Percentiles rank a stretch among this genome's conserved stretches.
Evolutionary conservation across 2,888 invertebrate species (phyloP).

Genomic region (Pterostichus niger): DNA sequence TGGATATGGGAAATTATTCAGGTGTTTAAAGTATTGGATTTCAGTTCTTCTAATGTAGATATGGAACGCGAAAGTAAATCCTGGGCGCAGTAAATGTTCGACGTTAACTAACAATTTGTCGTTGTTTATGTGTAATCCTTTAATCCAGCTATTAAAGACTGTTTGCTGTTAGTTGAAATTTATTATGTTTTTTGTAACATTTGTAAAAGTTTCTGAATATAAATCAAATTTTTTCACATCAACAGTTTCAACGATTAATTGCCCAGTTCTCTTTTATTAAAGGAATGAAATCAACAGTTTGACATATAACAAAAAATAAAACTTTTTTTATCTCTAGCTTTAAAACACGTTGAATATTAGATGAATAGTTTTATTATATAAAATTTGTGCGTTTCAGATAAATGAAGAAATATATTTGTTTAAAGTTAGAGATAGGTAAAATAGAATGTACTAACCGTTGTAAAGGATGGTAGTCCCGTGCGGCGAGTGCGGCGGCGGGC

Average conservation of each 20-base stretch:
- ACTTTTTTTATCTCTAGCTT: too few species aligned
- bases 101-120: constrained; percentile 37
- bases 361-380: too few species aligned
- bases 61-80: background rate
- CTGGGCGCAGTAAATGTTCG: background rate
- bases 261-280: too few species aligned
- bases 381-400: background rate
- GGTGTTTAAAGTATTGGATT: too few species aligned
- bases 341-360: too few species aligned
- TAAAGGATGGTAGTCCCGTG: constrained; percentile 87
- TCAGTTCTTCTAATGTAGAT: too few species aligned
- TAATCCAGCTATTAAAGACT: constrained; percentile 39
- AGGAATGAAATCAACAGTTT: too few species aligned
- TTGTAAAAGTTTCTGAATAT: constrained; percentile 18
- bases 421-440: background rate
- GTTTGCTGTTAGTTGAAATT: constrained; percentile 30
- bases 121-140: constrained; percentile 43
- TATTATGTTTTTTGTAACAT: constrained; percentile 31
- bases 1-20: too few species aligned
- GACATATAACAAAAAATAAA: too few species aligned
- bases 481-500: constrained; percentile 84
- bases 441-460: constrained; percentile 82
- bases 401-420: background rate
- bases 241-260: background rate
- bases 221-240: constrained; percentile 36